A percentile compares a stretch with the other conserved stretches of the same genome.
Conservation (phyloP, 2,888 invertebrate species). For the Ochropacha duplaris region DNA sequence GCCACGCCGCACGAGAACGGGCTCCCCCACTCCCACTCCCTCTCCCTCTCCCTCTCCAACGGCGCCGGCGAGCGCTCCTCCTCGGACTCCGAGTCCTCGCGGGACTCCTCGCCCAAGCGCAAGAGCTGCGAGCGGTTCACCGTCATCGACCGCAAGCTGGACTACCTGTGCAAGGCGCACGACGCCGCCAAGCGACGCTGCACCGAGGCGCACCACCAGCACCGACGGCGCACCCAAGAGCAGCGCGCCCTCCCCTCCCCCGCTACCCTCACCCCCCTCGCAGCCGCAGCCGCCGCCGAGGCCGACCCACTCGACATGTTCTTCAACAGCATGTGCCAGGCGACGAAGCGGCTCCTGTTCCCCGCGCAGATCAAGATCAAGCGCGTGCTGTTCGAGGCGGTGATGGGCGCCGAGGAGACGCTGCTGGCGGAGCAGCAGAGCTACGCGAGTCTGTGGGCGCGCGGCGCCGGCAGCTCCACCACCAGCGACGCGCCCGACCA, state of each 20-base stretch:
- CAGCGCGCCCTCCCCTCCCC: slow-evolving; percentile 12
- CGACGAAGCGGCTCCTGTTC: slow-evolving; percentile 70
- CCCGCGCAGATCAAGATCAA: slow-evolving; percentile 71
- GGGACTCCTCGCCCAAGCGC: slow-evolving; percentile 41
- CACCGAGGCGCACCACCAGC: slow-evolving; percentile 26
- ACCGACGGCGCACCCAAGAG: slow-evolving; percentile 21
- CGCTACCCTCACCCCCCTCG: slow-evolving; percentile 11
- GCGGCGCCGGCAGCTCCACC: slow-evolving; percentile 32
- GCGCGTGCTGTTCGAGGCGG: slow-evolving; percentile 64
- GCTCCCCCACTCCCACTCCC: slow-evolving; percentile 14
- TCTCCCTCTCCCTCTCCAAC: slow-evolving; percentile 5
- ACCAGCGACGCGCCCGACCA: slow-evolving; percentile 44
- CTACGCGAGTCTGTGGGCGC: slow-evolving; percentile 71
- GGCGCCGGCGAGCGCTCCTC: slow-evolving; percentile 24
- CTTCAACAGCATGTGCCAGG: slow-evolving; percentile 77
- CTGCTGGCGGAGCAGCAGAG: slow-evolving; percentile 69
- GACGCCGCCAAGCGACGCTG: slow-evolving; percentile 33
- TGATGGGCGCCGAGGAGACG: slow-evolving; percentile 69
- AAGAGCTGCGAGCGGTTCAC: slow-evolving; percentile 47
- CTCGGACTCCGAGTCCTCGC: slow-evolving; percentile 39
- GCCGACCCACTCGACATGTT: slow-evolving; percentile 72
- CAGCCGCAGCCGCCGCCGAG: slow-evolving; percentile 17
- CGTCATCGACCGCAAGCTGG: slow-evolving; percentile 59
- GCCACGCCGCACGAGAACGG: slow-evolving; percentile 19
- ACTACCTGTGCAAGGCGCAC: slow-evolving; percentile 55